Evolutionary conservation across 2,113 vertebrate species (phyloP).

Genomic region (rat (Rattus norvegicus)): DNA sequence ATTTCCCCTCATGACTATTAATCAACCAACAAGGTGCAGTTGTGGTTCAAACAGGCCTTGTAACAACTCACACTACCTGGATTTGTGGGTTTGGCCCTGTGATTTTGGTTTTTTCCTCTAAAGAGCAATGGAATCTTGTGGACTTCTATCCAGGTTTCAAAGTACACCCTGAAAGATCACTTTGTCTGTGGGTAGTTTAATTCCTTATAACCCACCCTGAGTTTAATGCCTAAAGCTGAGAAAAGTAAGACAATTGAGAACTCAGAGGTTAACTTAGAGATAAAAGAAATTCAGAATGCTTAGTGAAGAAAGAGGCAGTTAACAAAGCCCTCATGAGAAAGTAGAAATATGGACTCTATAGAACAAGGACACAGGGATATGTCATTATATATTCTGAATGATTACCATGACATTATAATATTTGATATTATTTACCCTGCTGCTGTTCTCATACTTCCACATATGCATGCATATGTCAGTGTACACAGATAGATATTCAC

Average conservation of each 20-base stretch:
- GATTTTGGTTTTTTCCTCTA: neutral
- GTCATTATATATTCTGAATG: rapidly evolving
- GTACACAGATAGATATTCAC: neutral
- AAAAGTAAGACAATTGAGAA: neutral
- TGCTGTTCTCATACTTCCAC: neutral
- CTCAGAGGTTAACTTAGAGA: neutral
- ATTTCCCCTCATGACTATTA: neutral
- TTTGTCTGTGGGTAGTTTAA: no score
- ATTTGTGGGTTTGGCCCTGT: neutral
- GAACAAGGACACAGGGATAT: no score
- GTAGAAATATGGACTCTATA: no score
- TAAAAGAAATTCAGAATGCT: neutral
- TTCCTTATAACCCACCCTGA: no score
- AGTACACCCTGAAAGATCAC: neutral
- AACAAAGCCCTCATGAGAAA: neutral
- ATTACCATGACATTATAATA: neutral
- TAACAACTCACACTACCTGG: neutral
- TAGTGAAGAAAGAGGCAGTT: neutral
- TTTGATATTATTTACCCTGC: neutral
- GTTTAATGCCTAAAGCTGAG: neutral
- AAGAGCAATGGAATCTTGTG: neutral
- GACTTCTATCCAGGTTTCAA: neutral
- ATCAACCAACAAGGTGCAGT: neutral
- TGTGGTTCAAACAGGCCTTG: neutral
- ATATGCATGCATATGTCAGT: neutral